A percentile compares a stretch with the other conserved stretches of the same genome.
phyloP scores from a whole-genome alignment of 2,113 vertebrate genomes.

The Tyto alba region DNA sequence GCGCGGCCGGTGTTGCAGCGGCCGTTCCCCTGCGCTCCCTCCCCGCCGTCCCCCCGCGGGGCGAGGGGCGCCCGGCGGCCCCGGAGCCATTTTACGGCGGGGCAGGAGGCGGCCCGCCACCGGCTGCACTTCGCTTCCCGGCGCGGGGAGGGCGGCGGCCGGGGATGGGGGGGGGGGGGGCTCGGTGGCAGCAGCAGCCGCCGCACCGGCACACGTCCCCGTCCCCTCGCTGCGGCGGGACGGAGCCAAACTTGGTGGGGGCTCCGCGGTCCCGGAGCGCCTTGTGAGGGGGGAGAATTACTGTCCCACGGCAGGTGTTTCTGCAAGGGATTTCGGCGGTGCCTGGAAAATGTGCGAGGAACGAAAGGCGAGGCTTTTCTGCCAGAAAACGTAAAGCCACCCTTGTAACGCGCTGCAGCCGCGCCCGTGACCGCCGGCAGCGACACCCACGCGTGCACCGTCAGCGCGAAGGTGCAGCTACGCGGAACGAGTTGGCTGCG shows the following conservation, averaged over 20 bases:
- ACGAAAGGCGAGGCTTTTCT: not conserved
- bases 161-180: no score
- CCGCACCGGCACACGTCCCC: no score
- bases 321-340: rapidly evolving
- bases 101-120: not conserved
- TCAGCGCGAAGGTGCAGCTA: rapidly evolving
- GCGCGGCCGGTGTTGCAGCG: no score
- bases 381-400: not conserved
- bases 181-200: not conserved
- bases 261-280: no score
- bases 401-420: not conserved
- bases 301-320: not conserved
- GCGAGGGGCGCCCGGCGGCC: no score
- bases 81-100: not conserved
- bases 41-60: no score
- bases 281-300: rapidly evolving
- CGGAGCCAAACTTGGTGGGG: not conserved
- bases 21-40: not conserved
- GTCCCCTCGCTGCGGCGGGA: not conserved
- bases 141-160: not conserved
- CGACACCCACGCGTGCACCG: no score
- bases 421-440: no score
- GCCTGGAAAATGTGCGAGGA: not conserved
- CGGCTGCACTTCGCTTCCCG: not conserved
- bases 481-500: rapidly evolving